Base-by-base conservation (phyloP, 2,888 invertebrate species). In the Calliphora vomitoria region DNA sequence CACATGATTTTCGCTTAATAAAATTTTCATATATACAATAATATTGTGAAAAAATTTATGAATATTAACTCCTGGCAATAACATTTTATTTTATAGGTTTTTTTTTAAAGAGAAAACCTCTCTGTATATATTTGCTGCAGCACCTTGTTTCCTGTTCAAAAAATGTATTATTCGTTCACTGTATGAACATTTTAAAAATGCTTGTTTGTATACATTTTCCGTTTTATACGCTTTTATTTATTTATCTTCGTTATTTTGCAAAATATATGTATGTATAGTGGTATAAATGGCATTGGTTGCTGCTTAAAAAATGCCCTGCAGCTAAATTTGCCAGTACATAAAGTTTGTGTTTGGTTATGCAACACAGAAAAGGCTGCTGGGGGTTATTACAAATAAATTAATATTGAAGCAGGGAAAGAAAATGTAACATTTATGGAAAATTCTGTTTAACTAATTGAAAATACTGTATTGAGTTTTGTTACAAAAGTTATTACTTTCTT, bases 61-160 rank as follows among this genome's bases (percentile, higher is more conserved):
- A 18, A 20, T 41, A 58, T 25, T 25, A 55, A 78, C 78, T 72
- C 41, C n/a, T 41, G 64, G 41, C 53, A 72, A 81, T 64, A 80
- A 71, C 8, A 20, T 55, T 41, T 55, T 41, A 58, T 55, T 44
- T 50, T 50, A 50, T 60, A 47, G 38, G 18, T 31, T 11, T 41
- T 55, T 66, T 76, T 64, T 53, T n/a, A 44, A 18, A 35, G 20
- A 10, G 2, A 75, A 8, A 75, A 31, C 50, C 3, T n/a, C n/a
- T 5, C n/a, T 2, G 5, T 5, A 47, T 25, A n/a, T 38, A 38
- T 66, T 35, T 68, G 20, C 10, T 31, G 53, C 44, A 44, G 53
- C 41, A 66, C 47, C 58, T 58, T 55, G 15, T 82, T 74, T 82
- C 82, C 66, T 41, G 72, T 66, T 74, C 47, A 55, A 82, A 69